Base-by-base conservation (phyloP, 92 coral and sea anemone genomes). In the Palythoa caribaeorum region DNA sequence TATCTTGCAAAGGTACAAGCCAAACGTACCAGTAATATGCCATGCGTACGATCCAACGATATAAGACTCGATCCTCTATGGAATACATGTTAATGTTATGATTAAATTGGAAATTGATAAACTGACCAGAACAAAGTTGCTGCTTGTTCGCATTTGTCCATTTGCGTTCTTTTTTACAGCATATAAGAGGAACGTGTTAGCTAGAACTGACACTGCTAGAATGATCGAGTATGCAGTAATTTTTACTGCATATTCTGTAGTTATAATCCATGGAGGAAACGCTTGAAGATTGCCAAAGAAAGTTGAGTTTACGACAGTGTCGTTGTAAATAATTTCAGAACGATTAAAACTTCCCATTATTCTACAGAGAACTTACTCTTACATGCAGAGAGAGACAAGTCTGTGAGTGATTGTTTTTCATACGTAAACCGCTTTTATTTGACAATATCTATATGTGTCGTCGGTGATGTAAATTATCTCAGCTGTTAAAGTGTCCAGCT, bases 81-180 rank as follows among this genome's bases (percentile, higher is more conserved):
- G 86, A 48, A 81, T 28, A 20, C 76, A 81, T 2, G 86, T 81
- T 47, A 81, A 63, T 20, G 73, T 68, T 38, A 81, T 81, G 6
- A 20, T 68, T 47, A 81, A 51, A 20, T 81, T 81, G 53, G 86
- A 81, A 48, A 66, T 48, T 63, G 86, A 81, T 20, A 65, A 66
- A 66, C 76, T 81, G 20, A 81, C 86, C 21, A 81, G 76, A 9
- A 81, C 86, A 69, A 65, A 51, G 15, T 81, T 81, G 86, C 86
- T 81, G 38, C 60, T 81, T 28, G 86, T 20, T 68, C 74, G 52
- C 86, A 81, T 81, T 52, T 71, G 76, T 9, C 74, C 74, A 53
- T 66, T 81, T 15, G 76, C 21, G 76, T 81, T 81, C 50, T 55
- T 47, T 28, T 65, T 81, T 6, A 81, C 48, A 5, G 76, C 6